A percentile compares a stretch with the other conserved stretches of the same genome.
These are phyloP conservation scores for Drosophila hydei DNA, from an alignment of 1,140 invertebrate species.

Conservation along the genomic window DNA sequence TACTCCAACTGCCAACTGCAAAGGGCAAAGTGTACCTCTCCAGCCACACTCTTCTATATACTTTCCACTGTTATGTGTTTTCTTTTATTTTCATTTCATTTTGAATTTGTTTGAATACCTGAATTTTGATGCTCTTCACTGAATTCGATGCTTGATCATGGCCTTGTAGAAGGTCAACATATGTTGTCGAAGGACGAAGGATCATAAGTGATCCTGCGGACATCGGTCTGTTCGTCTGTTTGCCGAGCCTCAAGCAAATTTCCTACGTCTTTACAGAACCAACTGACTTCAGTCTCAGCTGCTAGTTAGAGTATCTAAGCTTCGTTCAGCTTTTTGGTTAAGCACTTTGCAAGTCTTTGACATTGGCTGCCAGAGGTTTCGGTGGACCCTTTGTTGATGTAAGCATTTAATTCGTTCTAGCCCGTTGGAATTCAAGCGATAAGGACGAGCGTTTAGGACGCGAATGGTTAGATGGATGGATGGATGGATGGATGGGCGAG, in stretches of 20 bases:
- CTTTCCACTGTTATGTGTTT: neutral
- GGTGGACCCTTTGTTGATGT: slow-evolving; percentile 48
- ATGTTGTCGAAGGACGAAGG: too few relatives aligned
- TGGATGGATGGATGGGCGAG: slow-evolving; percentile 12
- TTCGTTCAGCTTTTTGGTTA: slow-evolving; percentile 7
- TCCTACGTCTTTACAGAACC: too few relatives aligned
- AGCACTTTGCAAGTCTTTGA: slow-evolving; percentile 61
- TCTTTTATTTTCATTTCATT: slow-evolving; percentile 10
- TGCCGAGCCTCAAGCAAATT: too few relatives aligned
- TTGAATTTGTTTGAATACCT: too few relatives aligned
- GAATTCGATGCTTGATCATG: neutral
- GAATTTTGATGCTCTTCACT: slow-evolving; percentile 19
- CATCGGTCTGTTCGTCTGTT: too few relatives aligned
- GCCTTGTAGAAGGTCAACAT: neutral
- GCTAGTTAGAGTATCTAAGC: slow-evolving; percentile 23
- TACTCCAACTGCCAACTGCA: slow-evolving; percentile 14
- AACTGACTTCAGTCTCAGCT: too few relatives aligned
- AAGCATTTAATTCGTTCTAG: slow-evolving; percentile 67
- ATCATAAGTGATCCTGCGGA: too few relatives aligned
- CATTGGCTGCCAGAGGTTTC: slow-evolving; percentile 45
- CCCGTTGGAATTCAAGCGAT: slow-evolving; percentile 59
- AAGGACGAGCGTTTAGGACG: slow-evolving; percentile 40
- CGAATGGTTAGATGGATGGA: slow-evolving; percentile 32
- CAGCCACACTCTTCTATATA: neutral
- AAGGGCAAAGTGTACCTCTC: too few relatives aligned